Percentiles rank a stretch among this genome's conserved stretches.
Conservation (phyloP, 1,140 invertebrate genomes). For the Atta cephalotes region DNA sequence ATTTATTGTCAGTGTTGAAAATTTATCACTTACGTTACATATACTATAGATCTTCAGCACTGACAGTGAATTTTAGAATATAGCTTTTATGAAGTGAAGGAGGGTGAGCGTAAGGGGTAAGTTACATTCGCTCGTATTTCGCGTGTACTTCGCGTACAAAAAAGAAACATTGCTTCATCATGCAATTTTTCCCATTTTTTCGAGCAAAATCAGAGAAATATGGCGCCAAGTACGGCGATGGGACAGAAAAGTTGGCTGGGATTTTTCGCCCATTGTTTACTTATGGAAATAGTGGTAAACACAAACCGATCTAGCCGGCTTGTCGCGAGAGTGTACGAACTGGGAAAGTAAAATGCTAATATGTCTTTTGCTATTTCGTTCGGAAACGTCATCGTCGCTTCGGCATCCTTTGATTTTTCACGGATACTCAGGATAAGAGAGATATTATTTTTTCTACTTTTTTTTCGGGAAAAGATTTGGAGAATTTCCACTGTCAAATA, state of each 20-base stretch:
- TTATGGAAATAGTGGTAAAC: slow-evolving; percentile 59
- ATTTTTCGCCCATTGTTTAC: slow-evolving; percentile 46
- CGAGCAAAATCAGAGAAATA: slow-evolving; percentile 29
- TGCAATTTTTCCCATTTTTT: slow-evolving; percentile 31
- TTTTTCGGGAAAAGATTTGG: neutral
- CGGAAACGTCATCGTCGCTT: slow-evolving; percentile 48
- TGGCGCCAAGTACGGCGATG: slow-evolving; percentile 40
- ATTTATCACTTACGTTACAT: no score
- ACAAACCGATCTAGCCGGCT: slow-evolving; percentile 52
- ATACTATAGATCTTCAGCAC: no score
- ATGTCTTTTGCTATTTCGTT: slow-evolving; percentile 79
- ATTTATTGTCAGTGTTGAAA: no score
- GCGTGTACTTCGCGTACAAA: slow-evolving; percentile 20
- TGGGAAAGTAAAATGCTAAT: slow-evolving; percentile 75
- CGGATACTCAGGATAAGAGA: neutral
- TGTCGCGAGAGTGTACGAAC: slow-evolving; percentile 63
- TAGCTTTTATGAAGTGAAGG: neutral
- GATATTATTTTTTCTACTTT: neutral
- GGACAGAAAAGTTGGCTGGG: slow-evolving; percentile 40
- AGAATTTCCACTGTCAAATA: neutral
- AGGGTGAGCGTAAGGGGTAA: neutral
- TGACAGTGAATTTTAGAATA: no score
- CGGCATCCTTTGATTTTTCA: slow-evolving; percentile 56
- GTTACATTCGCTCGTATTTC: slow-evolving; percentile 22
- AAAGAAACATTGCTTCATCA: neutral